phyloP scores from a whole-genome alignment of 2,797 vertebrate species.

The Steatocranus sp. region DNA sequence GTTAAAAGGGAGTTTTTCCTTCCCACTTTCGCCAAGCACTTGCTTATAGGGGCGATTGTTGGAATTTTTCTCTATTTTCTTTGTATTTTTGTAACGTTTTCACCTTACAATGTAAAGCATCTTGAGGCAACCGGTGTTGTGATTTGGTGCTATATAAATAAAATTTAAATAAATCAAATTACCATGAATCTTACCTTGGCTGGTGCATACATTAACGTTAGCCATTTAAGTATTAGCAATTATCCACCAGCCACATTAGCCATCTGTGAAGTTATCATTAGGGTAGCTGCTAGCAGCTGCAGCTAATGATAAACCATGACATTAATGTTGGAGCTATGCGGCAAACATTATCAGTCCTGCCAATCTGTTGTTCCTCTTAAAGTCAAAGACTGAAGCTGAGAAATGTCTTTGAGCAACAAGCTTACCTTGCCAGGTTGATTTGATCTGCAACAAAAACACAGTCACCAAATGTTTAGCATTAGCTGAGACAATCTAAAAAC shows the following conservation, averaged over 20 bases:
- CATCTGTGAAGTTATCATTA: neutral
- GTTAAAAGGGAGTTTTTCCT: neutral
- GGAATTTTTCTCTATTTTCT: neutral
- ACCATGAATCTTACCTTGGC: neutral
- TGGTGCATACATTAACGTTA: neutral
- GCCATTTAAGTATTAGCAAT: neutral
- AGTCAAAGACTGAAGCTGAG: neutral
- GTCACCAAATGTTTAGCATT: neutral
- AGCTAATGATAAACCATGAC: neutral
- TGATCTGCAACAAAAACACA: neutral
- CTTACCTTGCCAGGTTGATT: neutral
- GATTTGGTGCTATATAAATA: neutral
- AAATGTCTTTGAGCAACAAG: neutral
- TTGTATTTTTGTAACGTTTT: neutral
- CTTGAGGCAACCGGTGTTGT: neutral
- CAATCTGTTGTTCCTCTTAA: neutral
- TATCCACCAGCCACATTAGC: neutral
- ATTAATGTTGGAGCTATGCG: neutral
- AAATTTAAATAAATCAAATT: neutral
- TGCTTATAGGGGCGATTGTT: neutral
- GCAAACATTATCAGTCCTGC: neutral
- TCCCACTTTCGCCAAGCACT: accelerated
- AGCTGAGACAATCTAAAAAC: neutral
- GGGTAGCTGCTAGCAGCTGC: neutral
- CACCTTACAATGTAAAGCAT: neutral